Conservation (phyloP, 2,888 invertebrate genomes). For the Hyppa rectilinea region DNA sequence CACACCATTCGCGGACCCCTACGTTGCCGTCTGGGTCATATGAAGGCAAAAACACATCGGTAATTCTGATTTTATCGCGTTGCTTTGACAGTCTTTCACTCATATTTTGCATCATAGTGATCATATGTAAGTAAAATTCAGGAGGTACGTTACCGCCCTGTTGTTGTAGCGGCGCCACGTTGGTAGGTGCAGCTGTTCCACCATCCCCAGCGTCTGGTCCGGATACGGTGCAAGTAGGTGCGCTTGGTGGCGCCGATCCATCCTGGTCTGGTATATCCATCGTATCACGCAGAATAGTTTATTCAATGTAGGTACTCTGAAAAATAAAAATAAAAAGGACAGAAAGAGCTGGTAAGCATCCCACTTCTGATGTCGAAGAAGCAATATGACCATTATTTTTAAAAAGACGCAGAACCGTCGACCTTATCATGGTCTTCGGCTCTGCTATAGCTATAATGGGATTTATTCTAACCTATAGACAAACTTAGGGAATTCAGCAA, state of each 20-base stretch:
- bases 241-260: not conserved
- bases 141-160: constrained; percentile 1
- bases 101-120: too few relatives aligned
- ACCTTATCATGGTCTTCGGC: too few relatives aligned
- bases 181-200: not conserved
- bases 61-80: constrained; percentile 2
- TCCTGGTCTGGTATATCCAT: constrained; percentile 6
- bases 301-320: constrained; percentile 8
- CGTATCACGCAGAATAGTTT: not conserved
- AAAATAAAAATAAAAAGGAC: not conserved
- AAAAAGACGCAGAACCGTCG: too few relatives aligned
- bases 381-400: too few relatives aligned
- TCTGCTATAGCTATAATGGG: too few relatives aligned
- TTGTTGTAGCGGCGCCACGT: constrained; percentile 3
- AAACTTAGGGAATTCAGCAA: too few relatives aligned
- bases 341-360: not conserved
- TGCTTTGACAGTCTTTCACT: constrained; percentile 1
- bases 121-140: not conserved
- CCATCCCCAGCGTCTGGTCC: not conserved
- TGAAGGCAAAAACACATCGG: constrained; percentile 8
- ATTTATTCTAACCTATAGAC: too few relatives aligned
- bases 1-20: constrained; percentile 15
- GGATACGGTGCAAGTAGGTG: not conserved
- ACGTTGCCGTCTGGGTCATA: too few relatives aligned
- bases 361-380: too few relatives aligned